Evolutionary conservation across 2,888 invertebrate genomes (phyloP), one percentile per base, ranked within the genome.

Genomic region (Podabrus alpinus): DNA sequence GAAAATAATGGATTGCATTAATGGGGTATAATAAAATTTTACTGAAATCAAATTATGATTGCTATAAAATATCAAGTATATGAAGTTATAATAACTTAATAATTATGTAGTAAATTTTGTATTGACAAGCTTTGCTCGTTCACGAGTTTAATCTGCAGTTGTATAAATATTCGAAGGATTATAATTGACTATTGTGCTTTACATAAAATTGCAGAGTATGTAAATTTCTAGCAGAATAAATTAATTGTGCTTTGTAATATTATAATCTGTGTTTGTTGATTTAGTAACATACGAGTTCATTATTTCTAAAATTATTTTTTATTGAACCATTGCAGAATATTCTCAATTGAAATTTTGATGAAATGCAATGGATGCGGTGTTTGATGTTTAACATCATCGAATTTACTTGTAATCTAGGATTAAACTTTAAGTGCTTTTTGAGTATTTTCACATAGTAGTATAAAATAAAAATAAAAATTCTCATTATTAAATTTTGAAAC

Each of bases 151-250:
- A 66, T 71, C 60, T 25, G 67, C 71, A 71, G 19, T 71, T 71
- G 71, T 83, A 83, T 84, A 83, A 83, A 82, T 84, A 82, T 77
- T 81, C 70, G 73, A 73, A 80, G 79, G 81, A 75, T 81, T 79
- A 64, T 82, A 83, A 83, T 83, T 83, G 82, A 81, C 82, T 80
- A 80, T 80, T 82, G 82, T 78, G 79, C 78, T 74, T 69, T 75
- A 75, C 78, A 73, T 76, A 72, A 75, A 72, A 74, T 61, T 69
- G 68, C 70, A 71, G 71, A 68, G 73, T 74, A 75, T 71, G 69
- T 59, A 77, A 73, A 76, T 59, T 75, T 71, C 74, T 74, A 66
- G 21, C 72, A 76, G 76, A 78, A 74, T 79, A 71, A 73, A 73
- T 77, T 79, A 77, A 79, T 79, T 79, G 74, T 76, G 75, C 77